Evolutionary conservation across 2,797 vertebrate genomes (phyloP), one percentile per base, ranked within the genome.

Genomic region (Iguana delicatissima): DNA sequence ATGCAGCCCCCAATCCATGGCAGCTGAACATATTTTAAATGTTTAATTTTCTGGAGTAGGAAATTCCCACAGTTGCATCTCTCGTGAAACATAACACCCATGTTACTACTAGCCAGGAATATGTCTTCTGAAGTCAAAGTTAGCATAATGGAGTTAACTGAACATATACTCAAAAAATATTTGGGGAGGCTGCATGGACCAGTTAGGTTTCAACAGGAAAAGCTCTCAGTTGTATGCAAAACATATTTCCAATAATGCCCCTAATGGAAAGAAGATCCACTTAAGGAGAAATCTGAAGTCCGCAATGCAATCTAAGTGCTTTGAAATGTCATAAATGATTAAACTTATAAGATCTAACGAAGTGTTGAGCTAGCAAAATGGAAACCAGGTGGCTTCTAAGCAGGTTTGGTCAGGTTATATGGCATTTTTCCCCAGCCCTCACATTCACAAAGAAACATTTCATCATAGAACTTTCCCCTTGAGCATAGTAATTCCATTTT

Each of bases 161-260:
- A 55, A 24, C 52, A n/a, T 72, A 50, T 86, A 22, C 24, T 35
- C 67, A 62, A 38, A 42, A 87, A 82, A 59, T 38, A 0, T 74
- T 74, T 38, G 26, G 29, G 22, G 32, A 74, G 13, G 22, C 42
- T 86, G 69, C 20, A 57, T 80, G 52, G 35, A 52, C 72, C 57
- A 69, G n/a, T 87, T 42, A 57, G 59, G 62, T 55, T 86, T 84
- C 85, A 91, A 69, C 26, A 87, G n/a, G 55, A 42, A 85, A 67
- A 69, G 26, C 84, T 77, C 50, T 84, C 57, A 77, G 46, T 55
- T 76, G 7, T 74, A 92, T 9, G 84, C 94, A 96, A 87, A 93
- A 95, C 91, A 84, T 82, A 90, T 96, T 96, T 93, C 90, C 92
- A 92, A 76, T 92, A 85, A 90, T 93, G 96, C 92, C 93, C 69